Conservation (phyloP, 2,113 vertebrate species). For the Progne subis region DNA sequence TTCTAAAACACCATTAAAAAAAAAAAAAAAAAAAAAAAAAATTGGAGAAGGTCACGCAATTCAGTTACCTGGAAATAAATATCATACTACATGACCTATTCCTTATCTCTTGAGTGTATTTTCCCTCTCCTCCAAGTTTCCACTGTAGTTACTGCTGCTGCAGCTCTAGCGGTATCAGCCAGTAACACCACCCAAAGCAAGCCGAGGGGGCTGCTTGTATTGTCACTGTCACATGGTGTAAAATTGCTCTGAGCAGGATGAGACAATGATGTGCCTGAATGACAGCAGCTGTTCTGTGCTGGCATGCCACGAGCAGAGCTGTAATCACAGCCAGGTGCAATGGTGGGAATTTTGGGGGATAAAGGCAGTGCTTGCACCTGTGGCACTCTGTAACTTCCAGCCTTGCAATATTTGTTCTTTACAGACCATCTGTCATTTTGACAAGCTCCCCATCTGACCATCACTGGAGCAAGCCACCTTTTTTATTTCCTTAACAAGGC, state of each 20-base stretch:
- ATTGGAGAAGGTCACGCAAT: neutral
- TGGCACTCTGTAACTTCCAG: slow-evolving; percentile 17
- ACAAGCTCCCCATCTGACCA: neutral
- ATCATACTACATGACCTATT: neutral
- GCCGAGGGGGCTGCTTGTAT: neutral
- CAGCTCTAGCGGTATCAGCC: neutral
- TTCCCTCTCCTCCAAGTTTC: slow-evolving; percentile 16
- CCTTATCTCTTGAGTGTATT: neutral
- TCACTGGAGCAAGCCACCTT: neutral
- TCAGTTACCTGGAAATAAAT: neutral
- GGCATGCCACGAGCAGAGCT: slow-evolving; percentile 18
- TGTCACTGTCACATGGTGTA: neutral
- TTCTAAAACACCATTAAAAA: neutral
- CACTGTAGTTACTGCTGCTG: neutral
- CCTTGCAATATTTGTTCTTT: neutral
- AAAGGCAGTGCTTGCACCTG: slow-evolving; percentile 14
- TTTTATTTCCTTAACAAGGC: neutral
- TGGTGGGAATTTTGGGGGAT: neutral
- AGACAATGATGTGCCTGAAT: slow-evolving; percentile 23
- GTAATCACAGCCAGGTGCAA: slow-evolving; percentile 40
- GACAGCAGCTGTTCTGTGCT: slow-evolving; percentile 4
- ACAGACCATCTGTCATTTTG: slow-evolving; percentile 36
- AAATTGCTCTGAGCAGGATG: slow-evolving; percentile 13
- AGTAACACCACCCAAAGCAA: neutral
- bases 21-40: neutral